Evolutionary conservation across 1,140 invertebrate genomes (phyloP).

Genomic region (Metaphire vulgaris): DNA sequence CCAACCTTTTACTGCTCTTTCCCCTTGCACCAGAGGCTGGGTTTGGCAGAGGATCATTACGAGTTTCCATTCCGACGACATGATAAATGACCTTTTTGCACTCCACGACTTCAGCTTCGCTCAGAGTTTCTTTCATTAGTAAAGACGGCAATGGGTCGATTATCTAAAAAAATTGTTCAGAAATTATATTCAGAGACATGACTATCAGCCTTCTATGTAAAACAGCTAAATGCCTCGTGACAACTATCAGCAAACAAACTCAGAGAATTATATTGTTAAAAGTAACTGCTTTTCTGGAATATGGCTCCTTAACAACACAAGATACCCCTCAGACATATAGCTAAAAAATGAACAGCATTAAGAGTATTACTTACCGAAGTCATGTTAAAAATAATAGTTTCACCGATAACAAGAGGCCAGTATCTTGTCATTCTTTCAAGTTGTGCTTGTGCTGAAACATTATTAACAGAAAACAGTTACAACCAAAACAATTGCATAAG

Average conservation of each 20-base stretch:
- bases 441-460: constrained; percentile 59
- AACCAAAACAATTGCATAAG: constrained; percentile 12
- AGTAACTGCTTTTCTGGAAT: too few species aligned
- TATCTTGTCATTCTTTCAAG: constrained; percentile 74
- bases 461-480: constrained; percentile 13
- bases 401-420: constrained; percentile 86
- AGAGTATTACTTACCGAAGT: constrained; percentile 66
- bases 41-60: constrained; percentile 71
- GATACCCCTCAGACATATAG: too few species aligned
- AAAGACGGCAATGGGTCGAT: constrained; percentile 70
- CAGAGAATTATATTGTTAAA: too few species aligned
- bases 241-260: too few species aligned
- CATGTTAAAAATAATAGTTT: constrained; percentile 82
- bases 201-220: too few species aligned
- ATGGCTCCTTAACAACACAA: too few species aligned
- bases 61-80: constrained; percentile 71
- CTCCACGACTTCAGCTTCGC: constrained; percentile 74
- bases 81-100: constrained; percentile 81
- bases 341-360: too few species aligned
- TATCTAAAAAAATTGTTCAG: constrained; percentile 57
- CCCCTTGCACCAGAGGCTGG: constrained; percentile 53
- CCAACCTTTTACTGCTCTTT: constrained; percentile 4
- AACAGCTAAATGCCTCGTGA: too few species aligned
- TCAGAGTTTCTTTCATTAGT: constrained; percentile 74
- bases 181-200: too few species aligned